Percentiles rank a stretch among this genome's conserved stretches.
Evolutionary conservation across 2,797 vertebrate species (phyloP).

Genomic region (Melanotaenia parkinsoni): DNA sequence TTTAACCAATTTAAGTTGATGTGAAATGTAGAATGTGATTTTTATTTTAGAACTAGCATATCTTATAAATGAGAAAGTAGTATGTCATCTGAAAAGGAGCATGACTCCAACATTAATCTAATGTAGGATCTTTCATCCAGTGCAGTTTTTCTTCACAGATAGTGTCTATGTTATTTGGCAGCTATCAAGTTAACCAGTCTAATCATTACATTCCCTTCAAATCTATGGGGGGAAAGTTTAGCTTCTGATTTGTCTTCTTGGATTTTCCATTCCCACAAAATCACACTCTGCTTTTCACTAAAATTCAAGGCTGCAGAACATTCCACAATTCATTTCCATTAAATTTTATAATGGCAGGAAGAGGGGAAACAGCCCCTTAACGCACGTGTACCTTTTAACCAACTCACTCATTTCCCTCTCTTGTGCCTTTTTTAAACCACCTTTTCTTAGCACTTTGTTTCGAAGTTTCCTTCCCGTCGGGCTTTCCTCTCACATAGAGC

Average conservation of each 20-base stretch:
- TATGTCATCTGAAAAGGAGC: neutral
- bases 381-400: slow-evolving; percentile 19
- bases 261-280: slow-evolving; percentile 58
- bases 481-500: slow-evolving; percentile 62
- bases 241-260: slow-evolving; percentile 46
- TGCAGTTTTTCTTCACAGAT: slow-evolving; percentile 45
- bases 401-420: slow-evolving; percentile 40
- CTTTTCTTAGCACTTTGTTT: slow-evolving; percentile 76
- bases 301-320: slow-evolving; percentile 56
- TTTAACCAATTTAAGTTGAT: neutral
- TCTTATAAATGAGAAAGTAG: neutral
- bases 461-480: slow-evolving; percentile 72
- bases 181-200: slow-evolving; percentile 50
- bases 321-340: slow-evolving; percentile 64
- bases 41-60: neutral
- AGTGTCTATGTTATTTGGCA: slow-evolving; percentile 40
- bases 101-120: neutral
- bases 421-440: slow-evolving; percentile 46
- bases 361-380: slow-evolving; percentile 44
- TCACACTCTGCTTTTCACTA: slow-evolving; percentile 42
- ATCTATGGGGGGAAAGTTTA: slow-evolving; percentile 33
- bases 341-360: slow-evolving; percentile 59
- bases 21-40: neutral
- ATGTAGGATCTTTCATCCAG: neutral
- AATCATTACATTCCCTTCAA: slow-evolving; percentile 66